These are phyloP conservation scores for Albula goreensis DNA, from an alignment of 2,113 vertebrate species.

Conservation along the genomic window DNA sequence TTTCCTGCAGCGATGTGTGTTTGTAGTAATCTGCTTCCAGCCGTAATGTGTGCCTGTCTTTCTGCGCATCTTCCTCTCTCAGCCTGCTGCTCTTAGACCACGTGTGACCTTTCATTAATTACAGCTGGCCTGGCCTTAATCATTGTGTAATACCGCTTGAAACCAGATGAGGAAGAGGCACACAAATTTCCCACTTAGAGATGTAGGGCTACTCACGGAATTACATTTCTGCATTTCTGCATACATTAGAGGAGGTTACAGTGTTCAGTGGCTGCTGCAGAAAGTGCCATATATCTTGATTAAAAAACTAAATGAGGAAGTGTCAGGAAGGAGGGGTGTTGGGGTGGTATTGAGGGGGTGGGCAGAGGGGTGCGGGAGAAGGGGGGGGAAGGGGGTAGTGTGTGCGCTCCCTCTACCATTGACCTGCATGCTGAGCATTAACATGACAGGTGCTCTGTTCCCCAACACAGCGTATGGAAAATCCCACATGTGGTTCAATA, in stretches of 20 bases:
- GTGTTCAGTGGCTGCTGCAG: constrained; percentile 37
- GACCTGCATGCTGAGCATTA: constrained; percentile 28
- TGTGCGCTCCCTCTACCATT: neutral
- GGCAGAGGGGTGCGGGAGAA: neutral
- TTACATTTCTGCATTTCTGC: constrained; percentile 66
- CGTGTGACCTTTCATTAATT: constrained; percentile 79
- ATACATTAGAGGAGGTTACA: constrained; percentile 45
- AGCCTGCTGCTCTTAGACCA: constrained; percentile 70
- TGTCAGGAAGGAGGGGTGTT: constrained; percentile 22
- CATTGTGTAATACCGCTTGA: constrained; percentile 64
- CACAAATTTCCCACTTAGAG: constrained; percentile 62
- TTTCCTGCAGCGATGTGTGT: constrained; percentile 66
- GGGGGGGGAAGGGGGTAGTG: neutral
- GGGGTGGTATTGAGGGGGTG: neutral
- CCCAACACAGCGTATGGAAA: constrained; percentile 37
- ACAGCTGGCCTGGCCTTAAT: constrained; percentile 68
- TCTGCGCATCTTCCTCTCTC: constrained; percentile 57
- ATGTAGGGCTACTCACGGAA: constrained; percentile 56
- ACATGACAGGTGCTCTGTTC: constrained; percentile 38
- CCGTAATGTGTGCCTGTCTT: constrained; percentile 62
- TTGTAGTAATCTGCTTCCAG: constrained; percentile 62
- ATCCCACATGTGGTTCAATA: constrained; percentile 49
- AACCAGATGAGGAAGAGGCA: constrained; percentile 64
- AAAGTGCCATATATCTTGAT: constrained; percentile 58
- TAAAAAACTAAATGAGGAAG: constrained; percentile 56